Percentiles rank a stretch among this genome's conserved stretches.
Conservation (phyloP, 2,888 invertebrate genomes). For the Euplagia quadripunctaria region DNA sequence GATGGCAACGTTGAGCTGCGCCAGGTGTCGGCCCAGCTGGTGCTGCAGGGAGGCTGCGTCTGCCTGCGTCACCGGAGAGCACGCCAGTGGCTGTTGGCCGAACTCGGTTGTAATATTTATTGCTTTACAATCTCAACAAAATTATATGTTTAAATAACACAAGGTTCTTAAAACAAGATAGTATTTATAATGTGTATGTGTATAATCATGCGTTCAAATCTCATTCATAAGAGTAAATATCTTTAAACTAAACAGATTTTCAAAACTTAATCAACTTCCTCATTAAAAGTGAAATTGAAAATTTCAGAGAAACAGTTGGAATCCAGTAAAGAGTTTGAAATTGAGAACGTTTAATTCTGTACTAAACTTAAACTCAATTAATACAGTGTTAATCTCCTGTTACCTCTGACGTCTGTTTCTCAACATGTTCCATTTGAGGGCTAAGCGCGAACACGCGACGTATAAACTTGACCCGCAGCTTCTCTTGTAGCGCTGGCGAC, state of each 20-base stretch:
- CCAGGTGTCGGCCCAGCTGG: constrained; percentile 24
- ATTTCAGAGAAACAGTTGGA: neutral
- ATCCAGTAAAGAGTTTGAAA: neutral
- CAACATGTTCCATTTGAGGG: constrained; percentile 33
- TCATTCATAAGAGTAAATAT: too few relatives aligned
- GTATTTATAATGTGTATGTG: too few relatives aligned
- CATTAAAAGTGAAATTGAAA: too few relatives aligned
- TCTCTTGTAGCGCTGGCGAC: constrained; percentile 12
- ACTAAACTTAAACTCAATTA: neutral
- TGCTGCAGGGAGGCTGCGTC: neutral
- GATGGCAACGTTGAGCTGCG: constrained; percentile 24
- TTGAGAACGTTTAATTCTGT: neutral
- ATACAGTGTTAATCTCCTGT: neutral
- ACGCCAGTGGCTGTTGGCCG: neutral
- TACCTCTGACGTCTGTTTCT: constrained; percentile 21
- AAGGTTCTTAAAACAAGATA: neutral
- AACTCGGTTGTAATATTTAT: too few relatives aligned
- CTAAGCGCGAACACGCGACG: constrained; percentile 29
- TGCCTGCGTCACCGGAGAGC: neutral
- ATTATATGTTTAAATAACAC: neutral
- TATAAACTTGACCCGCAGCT: constrained; percentile 30
- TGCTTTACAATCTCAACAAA: too few relatives aligned
- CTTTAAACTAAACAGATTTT: too few relatives aligned
- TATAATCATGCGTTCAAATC: too few relatives aligned
- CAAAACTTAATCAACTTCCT: too few relatives aligned